Base-by-base conservation (phyloP, 92 coral and sea anemone genomes). In the Palythoa caribaeorum region DNA sequence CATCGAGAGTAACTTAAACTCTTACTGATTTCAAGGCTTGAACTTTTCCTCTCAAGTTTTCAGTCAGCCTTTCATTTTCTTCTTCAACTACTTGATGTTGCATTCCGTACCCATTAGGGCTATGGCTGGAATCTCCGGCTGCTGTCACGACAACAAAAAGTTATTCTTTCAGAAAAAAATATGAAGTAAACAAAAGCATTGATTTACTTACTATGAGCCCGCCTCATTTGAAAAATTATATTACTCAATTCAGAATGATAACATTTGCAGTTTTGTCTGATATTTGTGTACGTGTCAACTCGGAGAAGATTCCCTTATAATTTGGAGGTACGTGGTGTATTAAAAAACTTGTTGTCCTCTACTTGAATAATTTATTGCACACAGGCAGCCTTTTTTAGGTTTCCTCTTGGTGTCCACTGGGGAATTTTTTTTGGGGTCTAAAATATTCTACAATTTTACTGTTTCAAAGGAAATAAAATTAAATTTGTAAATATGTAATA, bases 21-120 rank as follows among this genome's bases (percentile, higher is more conserved):
- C 89, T 44, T 84, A 96, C 98, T 94, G 99, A 95, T 95, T 96
- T 96, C 9, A 96, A 89, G 16, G 99, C 96, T 83, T 96, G 96
- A 38, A 96, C 99, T 94, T 96, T 96, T 78, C 92, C 91, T 79
- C 98, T 90, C 71, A 96, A 81, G 44, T 83, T 88, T 74, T 95
- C 92, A 69, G 92, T 93, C 85, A 96, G 87, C 71, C 90, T 80
- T 19, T 96, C 99, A 48, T 96, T 96, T 76, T 96, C 99, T 52
- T 96, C 99, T 65, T 96, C 99, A 54, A 96, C 63, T 94, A 96
- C 93, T 47, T 89, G 92, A 59, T 95, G 98, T 78, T 95, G 96
- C 78, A 93, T 93, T 87, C 95, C 73, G 71, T 85, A 80, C 87
- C 91, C 91, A 57, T 81, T 62, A 7, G 91, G 87, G 66, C 83